Conservation (phyloP, 2,888 invertebrate genomes). For the Crioceris asparagi region DNA sequence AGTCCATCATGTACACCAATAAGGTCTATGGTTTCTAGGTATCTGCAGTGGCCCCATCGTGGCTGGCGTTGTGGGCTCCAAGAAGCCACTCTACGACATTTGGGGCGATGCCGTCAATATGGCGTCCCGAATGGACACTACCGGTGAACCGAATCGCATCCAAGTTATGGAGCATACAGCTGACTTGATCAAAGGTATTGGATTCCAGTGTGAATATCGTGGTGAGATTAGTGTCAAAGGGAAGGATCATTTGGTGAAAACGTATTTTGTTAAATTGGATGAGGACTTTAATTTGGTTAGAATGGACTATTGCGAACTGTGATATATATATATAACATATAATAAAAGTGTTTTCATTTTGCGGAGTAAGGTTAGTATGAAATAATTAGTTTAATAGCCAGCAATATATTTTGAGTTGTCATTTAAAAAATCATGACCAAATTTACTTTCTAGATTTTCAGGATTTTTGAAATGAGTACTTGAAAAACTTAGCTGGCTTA, state of each 20-base stretch:
- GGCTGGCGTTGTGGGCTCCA: conserved; percentile 89
- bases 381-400: too few relatives aligned
- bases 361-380: too few relatives aligned
- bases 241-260: conserved; percentile 52
- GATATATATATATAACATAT: too few relatives aligned
- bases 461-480: too few relatives aligned
- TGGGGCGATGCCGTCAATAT: conserved; percentile 97
- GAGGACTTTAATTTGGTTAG: conserved; percentile 32
- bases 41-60: conserved; percentile 85
- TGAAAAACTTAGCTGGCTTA: too few relatives aligned
- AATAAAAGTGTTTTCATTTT: too few relatives aligned
- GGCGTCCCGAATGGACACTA: conserved; percentile 93
- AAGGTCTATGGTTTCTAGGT: too few relatives aligned
- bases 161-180: conserved; percentile 61
- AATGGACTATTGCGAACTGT: too few relatives aligned
- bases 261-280: conserved; percentile 61
- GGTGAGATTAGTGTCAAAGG: conserved; percentile 67
- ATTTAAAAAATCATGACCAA: too few relatives aligned
- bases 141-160: conserved; percentile 50
- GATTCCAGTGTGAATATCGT: conserved; percentile 56
- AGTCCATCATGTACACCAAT: too few relatives aligned
- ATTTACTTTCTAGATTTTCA: too few relatives aligned
- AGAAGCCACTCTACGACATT: conserved; percentile 90
- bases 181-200: conserved; percentile 52
- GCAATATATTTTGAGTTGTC: too few relatives aligned